Evolutionary conservation across 1,140 invertebrate genomes (phyloP), one percentile per base, ranked within the genome.

Genomic region (Drosophila burlai): DNA sequence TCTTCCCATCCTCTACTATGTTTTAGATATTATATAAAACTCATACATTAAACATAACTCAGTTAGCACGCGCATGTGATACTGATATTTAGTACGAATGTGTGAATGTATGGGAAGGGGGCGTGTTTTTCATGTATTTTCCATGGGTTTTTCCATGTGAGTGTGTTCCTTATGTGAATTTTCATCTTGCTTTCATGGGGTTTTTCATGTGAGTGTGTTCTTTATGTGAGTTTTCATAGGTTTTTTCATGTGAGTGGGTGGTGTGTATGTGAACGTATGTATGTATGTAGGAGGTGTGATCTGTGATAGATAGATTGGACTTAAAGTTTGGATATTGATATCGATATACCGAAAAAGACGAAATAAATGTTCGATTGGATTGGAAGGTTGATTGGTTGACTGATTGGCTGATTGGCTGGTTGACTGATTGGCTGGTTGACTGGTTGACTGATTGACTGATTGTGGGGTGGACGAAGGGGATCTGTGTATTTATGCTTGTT

Each of bases 401-500:
- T 81, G 62, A 21, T 49, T 76, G 55, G 24, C 58, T 72, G 76
- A 6, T 38, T 81, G 61, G 21, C 43, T 75, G 54, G 11, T 69
- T 63, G 47, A 31, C 34, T 68, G 54, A 16, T 61, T 64, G 49
- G 24, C 34, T 76, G 55, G 15, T 71, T 61, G 49, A 16, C 31
- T 69, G 55, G 42, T 61, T 67, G 49, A 11, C 38, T 76, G 67
- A 38, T 59, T 84, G 68, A 72, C 62, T 58, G 60, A 46, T 58
- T 62, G 62, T 64, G 47, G 60, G 76, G 60, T 50, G 67, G 77
- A 52, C 71, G 55, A 74, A 74, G 45, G 63, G 62, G 43, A 46
- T 75, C 57, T 75, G 78, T 89, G 85, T 85, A 29, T 76, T 71
- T 89, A 90, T 89, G 84, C 84, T 89, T 89, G 84, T 89, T 81